Base-by-base conservation (phyloP, 2,888 invertebrate species). In the Chymomyza fuscimana region DNA sequence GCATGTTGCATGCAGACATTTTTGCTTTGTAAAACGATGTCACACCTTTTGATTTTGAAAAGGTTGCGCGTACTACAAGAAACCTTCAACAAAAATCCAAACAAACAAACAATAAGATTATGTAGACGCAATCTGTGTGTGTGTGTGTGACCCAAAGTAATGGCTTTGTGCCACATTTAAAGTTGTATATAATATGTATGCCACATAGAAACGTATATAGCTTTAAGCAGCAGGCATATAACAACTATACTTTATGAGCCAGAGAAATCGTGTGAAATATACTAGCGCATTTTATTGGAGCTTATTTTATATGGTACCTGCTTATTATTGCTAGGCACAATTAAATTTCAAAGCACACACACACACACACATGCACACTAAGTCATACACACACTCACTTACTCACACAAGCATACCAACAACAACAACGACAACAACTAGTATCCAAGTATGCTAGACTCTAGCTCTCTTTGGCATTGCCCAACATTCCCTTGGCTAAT, bases 401-500 rank as follows among this genome's bases (percentile, higher is more conserved):
- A 6, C 32, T 6, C 4, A 6, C 40, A 46, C 36, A 36, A 2
- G 25, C 7, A 46, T 12, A 46, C 40, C 32, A 32, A 32, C 32
- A 32, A 32, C 9, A 32, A 32, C 32, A 32, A 32, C 9, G 6
- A 32, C 32, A 9, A 32, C 40, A 12, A 12, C 40, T 46, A 46
- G 40, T 46, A 12, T 4, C 40, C 12, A 32, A 46, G 40, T 25
- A 25, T 25, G 2, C 40, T 10, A 46, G 40, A 9, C 25, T 25
- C 32, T 32, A 32, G 32, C 32, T 32, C 32, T 46, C 12, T 12
- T 46, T 46, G 40, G 4, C 40, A 12, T 46, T 10, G 40, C 1
- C 40, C 40, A 46, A 46, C 40, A 46, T 46, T 46, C 40, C 40
- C 40, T 46, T 50, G 77, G 77, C 87, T 87, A 89, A 89, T 89